phyloP scores from a whole-genome alignment of 1,140 invertebrate genomes.

The Calliphora vicina region DNA sequence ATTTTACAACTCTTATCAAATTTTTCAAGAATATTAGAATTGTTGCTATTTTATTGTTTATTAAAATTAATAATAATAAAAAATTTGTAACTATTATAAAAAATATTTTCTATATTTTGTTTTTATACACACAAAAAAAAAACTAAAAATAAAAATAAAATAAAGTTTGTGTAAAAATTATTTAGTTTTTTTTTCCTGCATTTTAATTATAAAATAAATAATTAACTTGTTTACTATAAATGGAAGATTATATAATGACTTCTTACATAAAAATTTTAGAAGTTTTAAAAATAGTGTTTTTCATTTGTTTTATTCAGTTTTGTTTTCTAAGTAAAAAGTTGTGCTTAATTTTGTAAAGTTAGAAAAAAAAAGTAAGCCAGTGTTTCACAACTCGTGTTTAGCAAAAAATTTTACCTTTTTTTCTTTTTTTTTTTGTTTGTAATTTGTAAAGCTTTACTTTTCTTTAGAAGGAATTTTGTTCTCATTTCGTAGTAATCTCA shows the following conservation, averaged over 20 bases:
- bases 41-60: no score
- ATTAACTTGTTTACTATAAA: conserved; percentile 38
- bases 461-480: conserved; percentile 3
- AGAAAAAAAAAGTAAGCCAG: conserved; percentile 33
- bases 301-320: neutral
- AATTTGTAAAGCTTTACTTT: conserved; percentile 28
- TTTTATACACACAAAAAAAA: neutral
- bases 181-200: neutral
- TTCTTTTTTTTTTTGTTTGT: neutral
- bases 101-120: neutral
- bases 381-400: conserved; percentile 31
- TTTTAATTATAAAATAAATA: conserved; percentile 37
- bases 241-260: conserved; percentile 11
- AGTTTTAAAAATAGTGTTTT: neutral
- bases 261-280: neutral
- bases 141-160: neutral
- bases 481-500: neutral
- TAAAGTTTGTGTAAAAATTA: neutral
- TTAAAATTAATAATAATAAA: neutral
- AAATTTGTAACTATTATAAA: neutral
- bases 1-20: no score
- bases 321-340: conserved; percentile 23
- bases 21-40: no score
- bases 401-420: conserved; percentile 20
- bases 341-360: conserved; percentile 18